Evolutionary conservation across 1,140 invertebrate species (phyloP).

Genomic region (Harlomillsia oculata): DNA sequence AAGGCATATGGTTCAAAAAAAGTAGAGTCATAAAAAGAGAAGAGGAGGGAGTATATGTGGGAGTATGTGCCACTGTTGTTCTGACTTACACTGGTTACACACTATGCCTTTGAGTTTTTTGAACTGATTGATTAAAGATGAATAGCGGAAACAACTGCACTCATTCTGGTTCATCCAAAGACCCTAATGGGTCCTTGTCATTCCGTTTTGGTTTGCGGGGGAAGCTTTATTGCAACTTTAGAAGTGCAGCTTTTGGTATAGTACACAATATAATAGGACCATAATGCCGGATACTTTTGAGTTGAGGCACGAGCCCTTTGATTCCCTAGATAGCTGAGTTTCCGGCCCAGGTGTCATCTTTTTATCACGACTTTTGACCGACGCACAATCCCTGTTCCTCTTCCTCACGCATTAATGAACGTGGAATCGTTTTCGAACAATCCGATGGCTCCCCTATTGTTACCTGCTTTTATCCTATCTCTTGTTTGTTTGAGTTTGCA

Average conservation of each 20-base stretch:
- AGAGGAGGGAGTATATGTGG: too few species aligned
- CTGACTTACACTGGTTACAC: too few species aligned
- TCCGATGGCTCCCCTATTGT: background rate
- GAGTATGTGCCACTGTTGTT: too few species aligned
- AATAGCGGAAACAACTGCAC: constrained; percentile 30
- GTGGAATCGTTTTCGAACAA: background rate
- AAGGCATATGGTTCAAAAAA: too few species aligned
- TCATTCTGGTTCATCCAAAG: background rate
- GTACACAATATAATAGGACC: constrained; percentile 16
- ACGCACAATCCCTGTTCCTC: constrained; percentile 23
- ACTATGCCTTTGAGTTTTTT: too few species aligned
- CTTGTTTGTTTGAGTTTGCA: background rate
- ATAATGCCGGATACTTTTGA: too few species aligned
- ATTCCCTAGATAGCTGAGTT: constrained; percentile 30
- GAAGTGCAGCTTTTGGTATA: background rate
- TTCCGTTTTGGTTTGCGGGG: background rate
- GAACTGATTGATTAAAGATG: constrained; percentile 27
- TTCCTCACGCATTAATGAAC: background rate
- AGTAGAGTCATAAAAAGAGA: too few species aligned
- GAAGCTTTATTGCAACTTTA: background rate
- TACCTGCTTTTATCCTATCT: background rate
- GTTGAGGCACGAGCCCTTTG: constrained; percentile 28
- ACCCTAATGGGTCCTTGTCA: background rate
- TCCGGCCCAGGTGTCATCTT: constrained; percentile 35
- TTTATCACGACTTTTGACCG: constrained; percentile 35